Evolutionary conservation across 2,888 invertebrate genomes (phyloP).

Genomic region (Odontocerum albicorne): DNA sequence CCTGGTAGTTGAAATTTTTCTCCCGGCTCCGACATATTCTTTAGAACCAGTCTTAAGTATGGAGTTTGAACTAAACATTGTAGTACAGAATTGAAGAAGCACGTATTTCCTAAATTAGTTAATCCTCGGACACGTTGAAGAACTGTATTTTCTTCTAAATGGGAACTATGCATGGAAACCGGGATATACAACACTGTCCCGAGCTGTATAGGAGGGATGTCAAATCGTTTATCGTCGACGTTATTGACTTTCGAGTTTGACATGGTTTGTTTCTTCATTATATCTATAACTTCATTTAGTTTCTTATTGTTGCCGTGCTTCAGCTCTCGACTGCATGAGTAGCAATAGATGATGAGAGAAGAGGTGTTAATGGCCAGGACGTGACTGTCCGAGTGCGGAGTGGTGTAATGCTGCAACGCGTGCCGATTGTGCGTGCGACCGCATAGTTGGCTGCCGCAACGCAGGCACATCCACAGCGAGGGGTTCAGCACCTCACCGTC

Average conservation of each 20-base stretch:
- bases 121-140: constrained; percentile 74
- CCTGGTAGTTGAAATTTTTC: constrained; percentile 74
- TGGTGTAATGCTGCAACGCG: constrained; percentile 72
- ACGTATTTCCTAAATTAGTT: constrained; percentile 92
- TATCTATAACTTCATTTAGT: constrained; percentile 73
- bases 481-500: not conserved
- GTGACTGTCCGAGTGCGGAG: constrained; percentile 76
- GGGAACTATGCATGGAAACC: constrained; percentile 38
- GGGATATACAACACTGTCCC: not conserved
- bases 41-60: constrained; percentile 66
- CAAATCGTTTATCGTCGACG: constrained; percentile 38
- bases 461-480: constrained; percentile 74
- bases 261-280: constrained; percentile 62
- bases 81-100: constrained; percentile 96
- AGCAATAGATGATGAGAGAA: constrained; percentile 77
- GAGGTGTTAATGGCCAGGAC: constrained; percentile 71
- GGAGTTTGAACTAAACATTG: constrained; percentile 90
- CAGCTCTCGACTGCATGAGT: constrained; percentile 73
- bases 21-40: constrained; percentile 68
- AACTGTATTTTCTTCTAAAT: too few species aligned
- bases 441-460: constrained; percentile 78
- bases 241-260: constrained; percentile 29
- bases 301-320: constrained; percentile 63
- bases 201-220: not conserved
- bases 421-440: constrained; percentile 69